phyloP scores from a whole-genome alignment of 2,113 vertebrate species.

The Phrynosoma blainvillii region DNA sequence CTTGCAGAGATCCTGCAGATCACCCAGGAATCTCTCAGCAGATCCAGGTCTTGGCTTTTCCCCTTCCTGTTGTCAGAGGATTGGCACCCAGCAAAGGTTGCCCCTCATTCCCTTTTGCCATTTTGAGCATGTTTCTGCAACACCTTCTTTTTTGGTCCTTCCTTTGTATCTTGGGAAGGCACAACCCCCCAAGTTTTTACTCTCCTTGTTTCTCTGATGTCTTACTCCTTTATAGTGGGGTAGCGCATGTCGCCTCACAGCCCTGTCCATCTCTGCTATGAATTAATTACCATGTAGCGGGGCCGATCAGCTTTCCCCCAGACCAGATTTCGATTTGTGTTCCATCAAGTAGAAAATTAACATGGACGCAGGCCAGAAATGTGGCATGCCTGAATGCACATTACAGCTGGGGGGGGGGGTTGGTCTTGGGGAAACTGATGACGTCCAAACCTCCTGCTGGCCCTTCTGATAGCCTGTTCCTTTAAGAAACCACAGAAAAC shows the following conservation, averaged over 20 bases:
- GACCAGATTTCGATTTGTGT: slow-evolving; percentile 52
- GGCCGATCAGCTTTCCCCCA: slow-evolving; percentile 28
- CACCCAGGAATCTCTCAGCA: no score
- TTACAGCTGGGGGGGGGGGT: slow-evolving; percentile 11
- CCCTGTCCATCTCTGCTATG: not conserved
- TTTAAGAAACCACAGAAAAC: not conserved
- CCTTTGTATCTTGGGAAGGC: not conserved
- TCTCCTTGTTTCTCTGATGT: slow-evolving; percentile 15
- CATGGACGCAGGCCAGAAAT: slow-evolving; percentile 61
- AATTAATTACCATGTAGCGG: slow-evolving; percentile 60
- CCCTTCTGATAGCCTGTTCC: not conserved
- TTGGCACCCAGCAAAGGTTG: no score
- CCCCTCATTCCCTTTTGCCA: no score
- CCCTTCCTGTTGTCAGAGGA: no score
- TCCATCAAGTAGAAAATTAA: slow-evolving; percentile 67
- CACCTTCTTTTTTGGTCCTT: no score
- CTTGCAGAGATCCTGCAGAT: no score
- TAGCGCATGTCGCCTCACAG: slow-evolving; percentile 7
- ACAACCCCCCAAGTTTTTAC: not conserved
- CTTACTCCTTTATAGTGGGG: not conserved
- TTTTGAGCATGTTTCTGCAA: no score
- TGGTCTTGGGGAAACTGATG: slow-evolving; percentile 15
- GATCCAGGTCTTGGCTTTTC: no score
- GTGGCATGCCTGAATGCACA: slow-evolving; percentile 15
- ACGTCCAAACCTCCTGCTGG: not conserved